Evolutionary conservation across 2,888 invertebrate species (phyloP), one percentile per base, ranked within the genome.

Genomic region (Cyrtodaria siliqua): DNA sequence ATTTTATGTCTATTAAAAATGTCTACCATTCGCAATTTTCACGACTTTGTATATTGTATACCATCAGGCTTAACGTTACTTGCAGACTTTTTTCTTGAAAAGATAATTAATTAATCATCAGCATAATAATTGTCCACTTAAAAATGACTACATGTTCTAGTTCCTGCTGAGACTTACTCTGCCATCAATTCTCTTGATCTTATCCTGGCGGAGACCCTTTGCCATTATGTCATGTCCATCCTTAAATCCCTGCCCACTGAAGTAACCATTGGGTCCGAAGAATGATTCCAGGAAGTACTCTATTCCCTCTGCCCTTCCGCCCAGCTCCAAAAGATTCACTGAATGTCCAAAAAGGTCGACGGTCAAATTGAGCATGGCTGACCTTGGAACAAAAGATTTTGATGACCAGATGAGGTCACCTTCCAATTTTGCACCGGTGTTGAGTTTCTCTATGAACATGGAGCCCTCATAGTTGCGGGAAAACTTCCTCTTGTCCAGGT

Each of bases 401-500:
- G 88, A 79, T 12, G 92, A 91, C 87, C 88, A 92, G 80, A 93
- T 90, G 26, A 92, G 52, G 72, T 92, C 92, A 57, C 88, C 86
- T 63, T 93, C 93, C n/a, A 88, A 79, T 55, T 86, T 83, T 14
- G 86, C 91, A 2, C 92, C 92, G 20, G 90, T 81, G 92, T 98
- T 97, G 89, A 96, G 96, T 88, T 97, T 96, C 87, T 97, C 97
- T 77, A 97, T 96, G 93, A 97, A 97, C 55, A 91, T 62, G 4
- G 93, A 93, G 82, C 96, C 95, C 91, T 98, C 98, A 88, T 96
- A 97, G 92, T 97, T 98, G 40, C 96, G 95, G 0, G 98, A 98
- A 93, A 96, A 98, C 94, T 98, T 98, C 64, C 97, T 94, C 62
- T 96, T 95, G 91, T 98, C 98, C 29, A 96, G 95, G 84, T 96